phyloP scores from a whole-genome alignment of 2,888 invertebrate genomes.

The Lymantria monacha region DNA sequence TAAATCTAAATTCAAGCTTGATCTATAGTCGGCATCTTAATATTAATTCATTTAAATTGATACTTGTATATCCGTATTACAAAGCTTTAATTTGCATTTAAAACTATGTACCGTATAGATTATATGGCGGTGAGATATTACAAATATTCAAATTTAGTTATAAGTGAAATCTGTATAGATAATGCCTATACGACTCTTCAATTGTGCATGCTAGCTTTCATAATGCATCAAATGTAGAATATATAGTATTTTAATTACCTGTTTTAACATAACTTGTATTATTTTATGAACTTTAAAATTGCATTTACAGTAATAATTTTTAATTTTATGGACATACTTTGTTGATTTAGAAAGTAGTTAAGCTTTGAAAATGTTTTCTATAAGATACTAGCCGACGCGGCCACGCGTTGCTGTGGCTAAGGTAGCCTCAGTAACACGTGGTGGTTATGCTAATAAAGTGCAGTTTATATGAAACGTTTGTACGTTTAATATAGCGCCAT shows the following conservation, averaged over 20 bases:
- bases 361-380: neutral
- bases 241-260: slow-evolving; percentile 5
- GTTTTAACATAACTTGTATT: slow-evolving; percentile 1
- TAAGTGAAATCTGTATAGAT: slow-evolving; percentile 28
- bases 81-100: slow-evolving; percentile 49
- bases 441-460: too few relatives aligned
- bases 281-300: neutral
- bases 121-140: slow-evolving; percentile 48
- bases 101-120: slow-evolving; percentile 47
- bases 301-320: neutral
- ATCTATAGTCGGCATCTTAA: neutral
- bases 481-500: too few relatives aligned
- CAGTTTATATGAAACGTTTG: too few relatives aligned
- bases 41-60: slow-evolving; percentile 21
- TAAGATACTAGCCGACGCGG: neutral
- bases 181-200: slow-evolving; percentile 3
- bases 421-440: too few relatives aligned
- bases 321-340: slow-evolving; percentile 1
- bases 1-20: too few relatives aligned
- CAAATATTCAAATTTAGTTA: slow-evolving; percentile 48
- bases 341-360: slow-evolving; percentile 1
- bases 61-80: slow-evolving; percentile 45
- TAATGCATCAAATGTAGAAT: slow-evolving; percentile 9
- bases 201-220: slow-evolving; percentile 12
- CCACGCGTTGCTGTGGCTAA: too few relatives aligned